Base-by-base conservation (phyloP, 2,888 invertebrate genomes). In the Temnothorax unifasciatus region DNA sequence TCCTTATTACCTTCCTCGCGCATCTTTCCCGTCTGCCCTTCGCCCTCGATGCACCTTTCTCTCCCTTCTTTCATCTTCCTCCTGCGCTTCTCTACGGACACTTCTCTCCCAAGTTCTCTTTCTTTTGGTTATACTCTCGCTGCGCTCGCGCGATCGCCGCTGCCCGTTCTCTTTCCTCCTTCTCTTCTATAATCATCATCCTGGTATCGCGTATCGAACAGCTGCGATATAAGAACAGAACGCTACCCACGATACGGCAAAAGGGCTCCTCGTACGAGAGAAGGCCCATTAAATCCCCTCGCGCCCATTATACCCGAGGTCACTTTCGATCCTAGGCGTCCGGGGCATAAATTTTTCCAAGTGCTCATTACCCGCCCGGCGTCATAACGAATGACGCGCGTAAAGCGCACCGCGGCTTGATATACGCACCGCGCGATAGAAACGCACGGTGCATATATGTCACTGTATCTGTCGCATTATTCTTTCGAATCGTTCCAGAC, bases 1-100 rank as follows among this genome's bases (percentile, higher is more conserved):
- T 86, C 74, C 89, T 89, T 90, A 88, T 88, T 90, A 85, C 82
- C 54, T 76, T 69, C 68, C 76, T 63, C 69, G 50, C 75, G 8
- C 63, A 63, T 75, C 82, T 82, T 41, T 38, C 47, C 25, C 41
- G 38, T 41, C 71, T 44, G 34, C 68, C 18, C 64, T 44, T 18
- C 71, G 54, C 25, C 50, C 13, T 9, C 47, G 52, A 29, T 75
- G 59, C 61, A 44, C 34, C 25, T 52, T 69, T 61, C 38, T 44
- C 9, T 11, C 21, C 15, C 50, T n/a, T 29, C 47, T 34, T 18
- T 52, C 25, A 38, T n/a, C 59, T 61, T 57, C 66, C 61, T 47
- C 6, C 50, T 25, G n/a, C 11, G 11, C 44, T 34, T n/a, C 68
- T 75, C 41, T 47, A n/a, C 9, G 52, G 9, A 3, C 41, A 2